Base-by-base conservation (phyloP, 2,113 vertebrate species). In the Maccullochella peelii region DNA sequence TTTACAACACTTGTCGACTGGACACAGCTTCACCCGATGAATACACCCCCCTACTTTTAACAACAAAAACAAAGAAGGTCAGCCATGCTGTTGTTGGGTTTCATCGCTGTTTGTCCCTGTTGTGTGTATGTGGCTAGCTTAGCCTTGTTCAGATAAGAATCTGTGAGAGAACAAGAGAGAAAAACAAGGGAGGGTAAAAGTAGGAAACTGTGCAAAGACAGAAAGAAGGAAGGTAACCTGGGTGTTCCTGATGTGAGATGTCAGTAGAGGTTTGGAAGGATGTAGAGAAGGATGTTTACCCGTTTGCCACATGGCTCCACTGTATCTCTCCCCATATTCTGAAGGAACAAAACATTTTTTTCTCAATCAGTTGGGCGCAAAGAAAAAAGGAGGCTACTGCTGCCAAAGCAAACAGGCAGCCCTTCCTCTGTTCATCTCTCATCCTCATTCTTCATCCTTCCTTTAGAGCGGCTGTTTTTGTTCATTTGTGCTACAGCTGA, bases 321-420 rank as follows among this genome's bases (percentile, higher is more conserved):
- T 68, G 44, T 42, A 44, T 78, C 63, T 54, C 54, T 66, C 6
- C 40, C 38, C 23, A 1, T 61, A 49, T 59, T 63, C 55, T 62
- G n/a, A 59, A 44, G 55, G 68, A 82, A 75, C 58, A 79, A 84
- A 83, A 73, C 36, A n/a, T 12, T 73, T 69, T 69, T 42, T 62
- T 49, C 36, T 44, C 0, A 65, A 69, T 42, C 77, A 80, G 62
- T 83, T 70, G 15, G 38, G 71, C 63, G 50, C 50, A 80, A 62
- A 61, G 55, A 55, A 30, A 72, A 69, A 75, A 69, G 15, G 54
- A 52, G 23, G 20, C 55, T 61, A 21, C 61, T 62, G 23, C 47
- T 88, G 73, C 70, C 81, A 85, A 83, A 85, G 49, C 73, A 86
- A 89, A 82, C 79, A 86, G 40, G 12, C 66, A 70, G 70, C 44